A percentile compares a stretch with the other conserved stretches of the same genome.
phyloP scores from a whole-genome alignment of 37 sponge, comb jelly and placozoan species.

The Aphrocallistes beatrix region DNA sequence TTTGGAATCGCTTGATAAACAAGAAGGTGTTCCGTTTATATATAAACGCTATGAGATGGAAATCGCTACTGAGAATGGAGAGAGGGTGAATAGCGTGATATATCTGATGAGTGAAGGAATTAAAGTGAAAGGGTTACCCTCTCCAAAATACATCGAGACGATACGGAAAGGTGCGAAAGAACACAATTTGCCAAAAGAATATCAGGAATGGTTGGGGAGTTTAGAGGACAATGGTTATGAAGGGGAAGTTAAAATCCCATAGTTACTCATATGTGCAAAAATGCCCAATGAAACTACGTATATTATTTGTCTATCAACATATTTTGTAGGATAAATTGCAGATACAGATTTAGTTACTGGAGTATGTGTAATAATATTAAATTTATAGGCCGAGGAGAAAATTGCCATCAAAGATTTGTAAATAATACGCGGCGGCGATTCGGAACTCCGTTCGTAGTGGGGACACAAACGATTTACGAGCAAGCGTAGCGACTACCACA shows the following conservation, averaged over 20 bases:
- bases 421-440: too few species aligned
- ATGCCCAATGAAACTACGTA: too few species aligned
- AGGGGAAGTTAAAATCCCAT: background rate
- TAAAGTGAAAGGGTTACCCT: background rate
- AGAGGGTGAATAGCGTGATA: background rate
- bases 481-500: too few species aligned
- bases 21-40: background rate
- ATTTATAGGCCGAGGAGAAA: too few species aligned
- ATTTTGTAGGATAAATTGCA: too few species aligned
- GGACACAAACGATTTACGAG: too few species aligned
- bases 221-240: conserved; percentile 1
- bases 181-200: background rate
- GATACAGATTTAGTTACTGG: too few species aligned
- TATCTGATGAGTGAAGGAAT: background rate
- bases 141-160: background rate
- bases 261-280: too few species aligned
- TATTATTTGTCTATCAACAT: too few species aligned
- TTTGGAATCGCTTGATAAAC: background rate
- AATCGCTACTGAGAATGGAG: background rate
- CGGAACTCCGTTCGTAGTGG: too few species aligned
- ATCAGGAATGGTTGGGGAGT: background rate
- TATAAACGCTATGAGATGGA: background rate
- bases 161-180: background rate
- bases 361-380: too few species aligned
- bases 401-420: too few species aligned